Base-by-base conservation (phyloP, 2,113 vertebrate genomes). In the Xenopus laevis region DNA sequence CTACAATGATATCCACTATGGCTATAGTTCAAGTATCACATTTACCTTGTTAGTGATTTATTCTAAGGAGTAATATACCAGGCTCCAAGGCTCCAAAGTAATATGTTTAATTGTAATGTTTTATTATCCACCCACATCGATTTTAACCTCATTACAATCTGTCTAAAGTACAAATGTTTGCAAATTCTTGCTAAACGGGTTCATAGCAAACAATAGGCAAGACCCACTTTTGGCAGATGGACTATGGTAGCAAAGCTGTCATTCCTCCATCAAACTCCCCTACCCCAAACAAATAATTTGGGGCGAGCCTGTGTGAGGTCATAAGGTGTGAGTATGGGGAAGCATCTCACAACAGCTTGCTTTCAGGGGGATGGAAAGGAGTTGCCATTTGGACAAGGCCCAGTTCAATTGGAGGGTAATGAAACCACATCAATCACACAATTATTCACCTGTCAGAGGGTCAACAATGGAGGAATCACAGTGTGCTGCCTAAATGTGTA, bases 381-480 rank as follows among this genome's bases (percentile, higher is more conserved):
- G 58, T 9, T 20, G 21, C 18, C 18, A 23, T 27, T 60, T 20
- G 72, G 64, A 50, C 65, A 67, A 23, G 21, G 65, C 20, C 57
- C 40, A 59, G 77, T 78, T 78, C 77, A 78, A 72, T 73, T 72
- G 52, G 68, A 66, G 78, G 78, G 55, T 74, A 75, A 79, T 71
- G 72, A 71, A 85, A 82, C 87, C 87, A 71, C 89, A 90, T 93
- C 88, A 91, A 92, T 93, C 91, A 93, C 90, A 85, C 85, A 89
- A 93, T 93, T 93, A 93, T 88, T 90, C 89, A 93, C 90, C 90
- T 93, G 91, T 91, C 90, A 92, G 87, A 84, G 81, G 84, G 79
- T 81, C 87, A 85, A 91, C 87, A 90, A 89, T 88, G 75, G 58
- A 4, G 40, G 77, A 53, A 68, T 60, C 58, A 21, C 21, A 27